Evolutionary conservation across 2,113 vertebrate genomes (phyloP), one percentile per base, ranked within the genome.

Genomic region (Anthoscopus minutus): DNA sequence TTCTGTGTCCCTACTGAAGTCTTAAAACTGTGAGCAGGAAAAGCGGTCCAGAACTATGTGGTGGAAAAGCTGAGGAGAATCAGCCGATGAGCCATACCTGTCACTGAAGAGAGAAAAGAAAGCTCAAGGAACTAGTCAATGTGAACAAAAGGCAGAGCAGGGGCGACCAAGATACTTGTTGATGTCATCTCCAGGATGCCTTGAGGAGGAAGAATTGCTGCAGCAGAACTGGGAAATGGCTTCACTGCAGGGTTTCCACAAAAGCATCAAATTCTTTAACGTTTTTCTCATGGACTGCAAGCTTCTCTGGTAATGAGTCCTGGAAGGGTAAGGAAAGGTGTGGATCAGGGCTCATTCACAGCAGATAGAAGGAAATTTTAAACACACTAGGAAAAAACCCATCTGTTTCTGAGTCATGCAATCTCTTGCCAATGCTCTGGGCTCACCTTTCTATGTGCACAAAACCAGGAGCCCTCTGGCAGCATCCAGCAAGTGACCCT

Each of bases 181-280:
- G 94, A 89, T 9, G 45, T 74, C 57, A 44, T 94, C 82, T 96
- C 91, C 78, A 86, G 87, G 89, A 93, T 92, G 72, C 65, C 78
- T 86, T 50, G 91, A 92, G 65, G 72, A 94, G 65, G 71, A 94
- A 85, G 85, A 57, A 86, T 72, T 88, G 85, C 92, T 84, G 88
- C 86, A 95, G 90, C 84, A 82, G 13, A 37, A 83, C 69, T 33
- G 70, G 80, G 45, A 37, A 88, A 72, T 38, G 51, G 69, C 89
- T 94, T 98, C 98, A 99, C 97, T 99, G 99, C 86, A 99, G 98
- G 76, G 99, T 99, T 94, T 99, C 99, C 86, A 99, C 99, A 88
- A 99, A 99, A n/a, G 99, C 99, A 74, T 99, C 99, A 79, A 99
- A 99, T 95, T 99, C 99, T 61, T 99, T 98, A 18, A 99, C 99